A percentile compares a stretch with the other conserved stretches of the same genome.
phyloP scores from a whole-genome alignment of 2,888 invertebrate genomes.

The Lordiphosa fenestrarum region DNA sequence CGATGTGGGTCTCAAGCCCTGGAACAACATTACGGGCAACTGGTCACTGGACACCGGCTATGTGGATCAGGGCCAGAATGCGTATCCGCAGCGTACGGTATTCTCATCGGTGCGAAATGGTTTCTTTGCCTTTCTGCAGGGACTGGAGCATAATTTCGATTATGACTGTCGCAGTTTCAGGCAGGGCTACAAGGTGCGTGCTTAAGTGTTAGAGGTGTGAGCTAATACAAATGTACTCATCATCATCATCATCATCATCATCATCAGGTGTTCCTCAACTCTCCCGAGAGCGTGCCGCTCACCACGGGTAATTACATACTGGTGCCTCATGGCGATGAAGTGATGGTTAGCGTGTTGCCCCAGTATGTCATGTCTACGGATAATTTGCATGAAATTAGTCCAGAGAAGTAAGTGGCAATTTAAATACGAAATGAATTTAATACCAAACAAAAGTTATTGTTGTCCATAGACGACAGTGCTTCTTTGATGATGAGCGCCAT shows the following conservation, averaged over 20 bases:
- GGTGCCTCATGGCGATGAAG: slow-evolving; percentile 81
- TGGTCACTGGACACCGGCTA: slow-evolving; percentile 86
- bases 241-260: neutral
- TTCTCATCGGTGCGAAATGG: slow-evolving; percentile 85
- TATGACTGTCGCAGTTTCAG: slow-evolving; percentile 87
- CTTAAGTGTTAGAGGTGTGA: slow-evolving; percentile 1
- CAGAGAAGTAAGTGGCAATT: slow-evolving; percentile 78
- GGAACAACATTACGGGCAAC: slow-evolving; percentile 63
- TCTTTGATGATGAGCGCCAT: slow-evolving; percentile 84
- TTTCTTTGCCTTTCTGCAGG: slow-evolving; percentile 83
- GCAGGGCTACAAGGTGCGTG: slow-evolving; percentile 85
- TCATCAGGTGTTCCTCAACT: slow-evolving; percentile 75
- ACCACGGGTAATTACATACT: slow-evolving; percentile 78
- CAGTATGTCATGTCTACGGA: slow-evolving; percentile 87
- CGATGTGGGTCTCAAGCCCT: slow-evolving; percentile 40
- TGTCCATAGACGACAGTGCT: slow-evolving; percentile 83
- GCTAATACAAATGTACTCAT: neutral
- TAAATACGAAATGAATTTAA: neutral
- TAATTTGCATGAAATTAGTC: slow-evolving; percentile 83
- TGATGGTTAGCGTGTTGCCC: slow-evolving; percentile 86
- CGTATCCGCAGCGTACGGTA: slow-evolving; percentile 85
- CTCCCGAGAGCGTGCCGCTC: slow-evolving; percentile 78
- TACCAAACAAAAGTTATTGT: neutral
- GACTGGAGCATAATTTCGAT: slow-evolving; percentile 84
- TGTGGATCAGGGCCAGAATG: slow-evolving; percentile 81